Percentiles rank a stretch among this genome's conserved stretches.
Conservation (phyloP, 2,888 invertebrate genomes). For the Pandemis cinnamomeana region DNA sequence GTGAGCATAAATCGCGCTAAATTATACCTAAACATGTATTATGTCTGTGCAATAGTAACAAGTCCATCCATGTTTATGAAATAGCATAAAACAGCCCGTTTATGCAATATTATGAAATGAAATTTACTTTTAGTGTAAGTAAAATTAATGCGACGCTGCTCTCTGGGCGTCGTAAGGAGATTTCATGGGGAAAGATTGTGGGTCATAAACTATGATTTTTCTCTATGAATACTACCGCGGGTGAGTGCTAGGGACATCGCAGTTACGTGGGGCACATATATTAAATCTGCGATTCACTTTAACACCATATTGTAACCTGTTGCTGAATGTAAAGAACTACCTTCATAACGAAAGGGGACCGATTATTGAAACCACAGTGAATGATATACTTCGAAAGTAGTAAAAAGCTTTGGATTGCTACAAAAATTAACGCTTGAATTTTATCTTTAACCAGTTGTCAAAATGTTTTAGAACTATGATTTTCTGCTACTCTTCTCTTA, state of each 20-base stretch:
- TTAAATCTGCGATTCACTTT: conserved; percentile 6
- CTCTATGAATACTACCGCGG: conserved; percentile 73
- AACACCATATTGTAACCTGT: background rate
- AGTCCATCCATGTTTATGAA: conserved; percentile 5
- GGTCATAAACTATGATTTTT: conserved; percentile 79
- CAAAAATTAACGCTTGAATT: too few species aligned
- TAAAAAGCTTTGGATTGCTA: too few species aligned
- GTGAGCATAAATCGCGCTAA: background rate
- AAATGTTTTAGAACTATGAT: too few species aligned
- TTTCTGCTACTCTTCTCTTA: too few species aligned
- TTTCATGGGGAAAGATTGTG: conserved; percentile 72
- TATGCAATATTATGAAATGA: conserved; percentile 61
- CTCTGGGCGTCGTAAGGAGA: conserved; percentile 63
- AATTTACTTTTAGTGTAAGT: conserved; percentile 72
- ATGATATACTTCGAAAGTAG: too few species aligned
- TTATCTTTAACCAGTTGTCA: too few species aligned
- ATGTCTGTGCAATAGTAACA: background rate
- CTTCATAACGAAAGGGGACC: too few species aligned
- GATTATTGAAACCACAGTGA: too few species aligned
- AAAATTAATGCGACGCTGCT: conserved; percentile 67
- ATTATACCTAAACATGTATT: conserved; percentile 7
- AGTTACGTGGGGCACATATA: conserved; percentile 38
- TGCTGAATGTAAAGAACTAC: background rate
- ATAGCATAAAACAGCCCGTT: conserved; percentile 31
- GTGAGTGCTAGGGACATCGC: conserved; percentile 63